Evolutionary conservation across 2,113 vertebrate species (phyloP), one percentile per base, ranked within the genome.

Genomic region (Sapajus apella): DNA sequence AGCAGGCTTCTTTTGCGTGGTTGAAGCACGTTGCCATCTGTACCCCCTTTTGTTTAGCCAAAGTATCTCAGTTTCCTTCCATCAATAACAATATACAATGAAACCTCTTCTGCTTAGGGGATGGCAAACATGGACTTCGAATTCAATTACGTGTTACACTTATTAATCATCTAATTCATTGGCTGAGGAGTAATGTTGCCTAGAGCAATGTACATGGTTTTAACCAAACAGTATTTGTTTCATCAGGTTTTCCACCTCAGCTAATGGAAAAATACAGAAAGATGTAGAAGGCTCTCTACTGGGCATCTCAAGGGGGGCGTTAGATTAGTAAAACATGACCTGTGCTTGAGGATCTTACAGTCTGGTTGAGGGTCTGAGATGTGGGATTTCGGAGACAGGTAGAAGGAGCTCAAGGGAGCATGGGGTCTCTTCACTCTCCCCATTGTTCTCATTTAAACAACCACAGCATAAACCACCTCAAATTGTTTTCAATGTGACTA

Each of bases 161-260:
- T 87, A 87, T 90, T 90, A 92, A 94, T 95, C 88, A 92, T 80
- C 70, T 84, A 87, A 90, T 84, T 94, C 90, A 87, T 37, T 75
- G 96, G 61, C 81, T 32, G 61, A 94, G 50, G 61, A 83, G 61
- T 8, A 45, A 10, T n/a, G 27, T 75, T 80, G 95, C 85, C 88
- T 90, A 32, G 27, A 79, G 86, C 47, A 30, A 18, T 32, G 11
- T 40, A 50, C 92, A 92, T 84, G 45, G 61, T 94, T 90, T 56
- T 70, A 81, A 47, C 55, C 61, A 30, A 64, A 79, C 27, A n/a
- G 56, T 50, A 76, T 61, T 84, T 47, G 45, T 56, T 94, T 80
- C 68, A 94, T 92, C 88, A 70, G 35, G 87, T 95, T 58, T 87
- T 55, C 50, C 35, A 66, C 45, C 83, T 37, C 68, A 68, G 18